Evolutionary conservation across 2,888 invertebrate genomes (phyloP), one percentile per base, ranked within the genome.

Genomic region (Drosophila borborema): DNA sequence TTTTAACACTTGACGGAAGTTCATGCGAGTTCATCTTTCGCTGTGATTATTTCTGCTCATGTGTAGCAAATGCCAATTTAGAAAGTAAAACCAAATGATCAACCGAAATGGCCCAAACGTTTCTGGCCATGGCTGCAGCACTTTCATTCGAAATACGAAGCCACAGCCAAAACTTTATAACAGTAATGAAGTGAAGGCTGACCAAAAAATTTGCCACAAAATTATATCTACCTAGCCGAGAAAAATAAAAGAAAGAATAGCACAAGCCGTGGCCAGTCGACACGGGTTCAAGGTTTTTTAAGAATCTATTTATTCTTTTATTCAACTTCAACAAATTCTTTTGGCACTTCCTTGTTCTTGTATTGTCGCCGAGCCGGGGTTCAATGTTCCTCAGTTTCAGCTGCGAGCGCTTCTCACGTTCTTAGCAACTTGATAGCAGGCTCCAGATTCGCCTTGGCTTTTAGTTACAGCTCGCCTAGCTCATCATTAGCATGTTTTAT

Each of bases 71-170:
- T 89, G 81, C 88, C 88, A 88, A 89, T 88, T 87, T 90, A 90
- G 86, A 87, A 87, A 87, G 86, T 90, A 87, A 87, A 87, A 87
- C 72, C 90, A 87, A 82, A 89, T 89, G 87, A 89, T 89, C 78
- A 64, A 69, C 58, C 79, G 62, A 75, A 82, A 82, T 83, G 69
- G 84, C 69, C 55, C 67, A 77, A 72, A 72, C 64, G 74, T 70
- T 80, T 69, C 53, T 72, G 53, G 31, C 53, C 64, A 55, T 40
- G 38, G 54, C 72, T 80, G 79, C 81, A 88, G 74, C 84, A 87
- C 86, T 86, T 86, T 86, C 89, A 89, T 89, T 86, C 80, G 60
- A n/a, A 36, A 56, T 18, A 5, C 43, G 41, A 16, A 56, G 56
- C 31, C 31, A 59, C 59, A 20, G 20, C 38, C 69, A 46, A 31